A percentile compares a stretch with the other conserved stretches of the same genome.
Conservation (phyloP, 2,797 vertebrate species). For the Taenioides sp. region DNA sequence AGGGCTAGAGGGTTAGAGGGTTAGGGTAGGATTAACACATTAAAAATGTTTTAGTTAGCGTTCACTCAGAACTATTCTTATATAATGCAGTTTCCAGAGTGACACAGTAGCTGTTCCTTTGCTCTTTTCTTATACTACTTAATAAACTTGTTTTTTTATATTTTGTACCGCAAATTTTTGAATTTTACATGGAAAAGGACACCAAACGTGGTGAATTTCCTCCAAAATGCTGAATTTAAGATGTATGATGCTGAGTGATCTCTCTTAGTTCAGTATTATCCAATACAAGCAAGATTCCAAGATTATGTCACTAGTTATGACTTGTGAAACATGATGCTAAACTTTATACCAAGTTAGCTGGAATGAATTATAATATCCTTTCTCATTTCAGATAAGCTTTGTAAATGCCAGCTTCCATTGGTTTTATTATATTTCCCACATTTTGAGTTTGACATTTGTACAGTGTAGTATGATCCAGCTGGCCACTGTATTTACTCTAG, state of each 20-base stretch:
- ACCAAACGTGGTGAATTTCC: too few species aligned
- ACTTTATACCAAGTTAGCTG: not conserved
- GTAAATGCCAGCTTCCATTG: not conserved
- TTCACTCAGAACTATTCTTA: not conserved
- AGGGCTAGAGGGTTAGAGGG: too few species aligned
- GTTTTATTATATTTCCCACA: not conserved
- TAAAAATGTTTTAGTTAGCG: not conserved
- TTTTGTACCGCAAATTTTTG: too few species aligned
- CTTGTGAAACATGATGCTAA: not conserved
- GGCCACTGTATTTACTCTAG: conserved; percentile 52
- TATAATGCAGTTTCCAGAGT: not conserved
- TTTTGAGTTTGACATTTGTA: conserved; percentile 19
- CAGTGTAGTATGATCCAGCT: conserved; percentile 33
- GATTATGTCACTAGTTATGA: not conserved
- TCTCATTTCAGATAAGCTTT: not conserved
- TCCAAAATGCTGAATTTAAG: too few species aligned
- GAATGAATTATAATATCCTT: not conserved
- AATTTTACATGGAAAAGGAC: too few species aligned
- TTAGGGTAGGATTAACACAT: too few species aligned
- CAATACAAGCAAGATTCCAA: not conserved
- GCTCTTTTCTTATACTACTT: too few species aligned
- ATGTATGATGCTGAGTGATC: too few species aligned
- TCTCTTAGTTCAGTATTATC: too few species aligned
- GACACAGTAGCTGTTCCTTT: not conserved
- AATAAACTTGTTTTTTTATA: too few species aligned